These are phyloP conservation scores for Caiman crocodilus DNA, from an alignment of 2,797 vertebrate genomes.

Conservation along the genomic window DNA sequence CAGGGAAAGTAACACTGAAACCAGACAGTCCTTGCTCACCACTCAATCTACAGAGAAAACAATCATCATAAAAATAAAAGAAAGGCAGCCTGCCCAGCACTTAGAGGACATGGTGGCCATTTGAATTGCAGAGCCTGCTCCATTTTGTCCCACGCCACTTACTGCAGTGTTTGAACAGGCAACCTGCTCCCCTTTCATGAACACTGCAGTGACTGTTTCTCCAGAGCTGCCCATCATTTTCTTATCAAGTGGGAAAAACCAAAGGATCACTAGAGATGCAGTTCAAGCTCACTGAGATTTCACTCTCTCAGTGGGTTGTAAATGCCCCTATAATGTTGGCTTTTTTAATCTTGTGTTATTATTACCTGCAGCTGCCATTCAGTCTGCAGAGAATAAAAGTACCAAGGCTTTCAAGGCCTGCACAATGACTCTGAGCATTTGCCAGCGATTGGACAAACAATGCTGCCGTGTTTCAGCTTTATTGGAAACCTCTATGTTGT, in stretches of 20 bases:
- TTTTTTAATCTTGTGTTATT: conserved; percentile 79
- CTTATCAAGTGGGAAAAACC: conserved; percentile 63
- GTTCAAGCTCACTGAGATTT: conserved; percentile 72
- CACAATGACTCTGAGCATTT: conserved; percentile 74
- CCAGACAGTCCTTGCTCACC: not conserved
- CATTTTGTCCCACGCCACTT: conserved; percentile 37
- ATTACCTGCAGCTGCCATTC: conserved; percentile 76
- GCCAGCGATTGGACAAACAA: conserved; percentile 70
- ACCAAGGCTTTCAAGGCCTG: conserved; percentile 64
- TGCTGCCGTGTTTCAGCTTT: conserved; percentile 69
- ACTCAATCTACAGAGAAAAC: not conserved
- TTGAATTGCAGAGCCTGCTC: conserved; percentile 28
- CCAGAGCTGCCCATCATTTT: conserved; percentile 73
- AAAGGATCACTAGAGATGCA: conserved; percentile 60
- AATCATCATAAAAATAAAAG: not conserved
- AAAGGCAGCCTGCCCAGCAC: not conserved
- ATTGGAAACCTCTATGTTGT: conserved; percentile 72
- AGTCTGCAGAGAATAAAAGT: conserved; percentile 75
- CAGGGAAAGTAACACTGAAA: not conserved
- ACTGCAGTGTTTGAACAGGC: not conserved
- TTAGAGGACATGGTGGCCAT: not conserved
- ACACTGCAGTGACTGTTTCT: conserved; percentile 57
- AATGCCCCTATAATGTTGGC: conserved; percentile 79
- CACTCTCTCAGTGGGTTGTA: conserved; percentile 69
- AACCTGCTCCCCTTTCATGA: conserved; percentile 45